Conservation (phyloP, 2,797 vertebrate species). For the Enteromius argenteus region DNA sequence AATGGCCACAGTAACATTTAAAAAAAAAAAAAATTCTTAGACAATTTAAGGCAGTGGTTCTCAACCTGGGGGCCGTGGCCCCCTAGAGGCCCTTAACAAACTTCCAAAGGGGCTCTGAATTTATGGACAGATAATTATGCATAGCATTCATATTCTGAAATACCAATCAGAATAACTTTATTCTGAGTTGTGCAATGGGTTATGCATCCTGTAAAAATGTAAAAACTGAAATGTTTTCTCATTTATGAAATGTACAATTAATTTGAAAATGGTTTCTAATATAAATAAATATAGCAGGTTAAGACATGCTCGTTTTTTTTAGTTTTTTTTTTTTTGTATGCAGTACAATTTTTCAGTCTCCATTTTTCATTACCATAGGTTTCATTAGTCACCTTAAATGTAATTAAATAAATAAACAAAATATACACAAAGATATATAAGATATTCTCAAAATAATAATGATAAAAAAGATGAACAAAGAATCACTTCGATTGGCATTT, state of each 20-base stretch:
- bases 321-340: background rate
- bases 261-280: background rate
- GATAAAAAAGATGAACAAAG: background rate
- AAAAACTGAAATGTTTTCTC: too few relatives aligned
- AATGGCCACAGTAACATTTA: background rate
- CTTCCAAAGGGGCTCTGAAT: background rate
- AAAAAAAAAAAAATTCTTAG: background rate
- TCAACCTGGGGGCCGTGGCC: background rate
- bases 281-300: background rate
- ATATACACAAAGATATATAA: background rate
- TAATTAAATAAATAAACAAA: background rate
- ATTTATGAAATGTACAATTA: background rate
- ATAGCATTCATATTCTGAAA: background rate
- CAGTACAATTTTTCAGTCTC: background rate
- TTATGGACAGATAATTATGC: background rate
- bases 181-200: background rate
- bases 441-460: background rate
- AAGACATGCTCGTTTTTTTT: background rate
- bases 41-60: background rate
- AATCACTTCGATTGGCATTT: background rate
- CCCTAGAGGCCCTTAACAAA: slow-evolving; percentile 5
- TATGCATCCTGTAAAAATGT: background rate
- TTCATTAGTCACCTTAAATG: background rate
- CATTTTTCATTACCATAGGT: background rate
- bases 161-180: background rate